These are phyloP conservation scores for Leptinotarsa defecta DNA, from an alignment of 1,140 invertebrate genomes.

Conservation along the genomic window DNA sequence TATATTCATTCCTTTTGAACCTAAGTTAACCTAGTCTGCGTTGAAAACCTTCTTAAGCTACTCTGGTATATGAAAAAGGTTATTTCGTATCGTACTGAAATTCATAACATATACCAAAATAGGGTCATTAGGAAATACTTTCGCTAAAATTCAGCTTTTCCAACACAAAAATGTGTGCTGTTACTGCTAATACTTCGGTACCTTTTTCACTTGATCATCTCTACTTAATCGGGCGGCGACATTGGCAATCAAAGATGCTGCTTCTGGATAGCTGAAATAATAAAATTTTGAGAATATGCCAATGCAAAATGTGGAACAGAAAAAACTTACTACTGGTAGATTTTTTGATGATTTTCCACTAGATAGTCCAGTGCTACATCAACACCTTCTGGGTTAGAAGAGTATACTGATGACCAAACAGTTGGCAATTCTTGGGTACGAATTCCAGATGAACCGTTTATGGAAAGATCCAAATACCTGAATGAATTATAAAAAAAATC, in stretches of 20 bases:
- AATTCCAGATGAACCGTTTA: constrained; percentile 54
- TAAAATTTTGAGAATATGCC: neutral
- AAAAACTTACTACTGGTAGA: neutral
- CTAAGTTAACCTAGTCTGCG: no score
- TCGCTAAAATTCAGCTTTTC: neutral
- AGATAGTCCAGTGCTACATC: constrained; percentile 59
- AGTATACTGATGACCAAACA: constrained; percentile 56
- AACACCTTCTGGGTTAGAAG: constrained; percentile 55
- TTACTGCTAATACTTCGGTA: neutral
- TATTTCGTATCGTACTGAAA: neutral
- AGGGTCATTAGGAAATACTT: neutral
- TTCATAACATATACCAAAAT: neutral
- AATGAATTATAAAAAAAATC: constrained; percentile 28
- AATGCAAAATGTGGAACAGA: neutral
- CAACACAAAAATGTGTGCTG: neutral
- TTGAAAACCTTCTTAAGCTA: no score
- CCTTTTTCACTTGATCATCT: constrained; percentile 13
- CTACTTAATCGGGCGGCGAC: neutral
- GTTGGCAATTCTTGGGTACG: constrained; percentile 56
- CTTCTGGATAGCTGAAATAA: neutral
- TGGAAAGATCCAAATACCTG: constrained; percentile 48
- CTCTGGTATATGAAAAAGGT: no score
- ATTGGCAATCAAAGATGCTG: neutral
- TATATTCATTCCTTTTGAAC: no score
- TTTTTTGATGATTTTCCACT: constrained; percentile 27